Base-by-base conservation (phyloP, 2,888 invertebrate genomes). In the Rhimphoctona megacephalus region DNA sequence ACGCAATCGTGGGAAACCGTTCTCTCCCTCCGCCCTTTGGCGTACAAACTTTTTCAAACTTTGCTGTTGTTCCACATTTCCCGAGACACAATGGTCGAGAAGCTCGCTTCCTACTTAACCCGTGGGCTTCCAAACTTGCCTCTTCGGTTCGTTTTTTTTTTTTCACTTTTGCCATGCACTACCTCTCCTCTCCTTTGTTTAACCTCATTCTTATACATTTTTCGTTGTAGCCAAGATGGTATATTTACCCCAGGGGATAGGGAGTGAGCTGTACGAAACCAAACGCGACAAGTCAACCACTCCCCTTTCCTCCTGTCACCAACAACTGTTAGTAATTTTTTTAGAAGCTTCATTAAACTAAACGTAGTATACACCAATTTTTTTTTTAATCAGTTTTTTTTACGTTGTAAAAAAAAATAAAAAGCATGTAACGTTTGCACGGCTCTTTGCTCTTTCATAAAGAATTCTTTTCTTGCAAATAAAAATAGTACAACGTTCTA, bases 41-140 rank as follows among this genome's bases (percentile, higher is more conserved):
- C 52, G 73, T 87, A 67, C 61, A 79, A 85, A 87, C 72, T 86
- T 81, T 79, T 33, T 78, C 78, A 81, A 86, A 86, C 81, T 81
- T 86, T 36, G 77, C 78, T 64, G 84, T 86, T 84, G 77, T 78
- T 78, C 74, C 72, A 30, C 79, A 84, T 81, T 78, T 79, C 74
- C 78, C 84, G 74, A 80, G 82, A 81, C 81, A 86, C 81, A 78
- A 81, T 30, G 64, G 78, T 69, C 74, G 81, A 78, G 81, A 86
- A 86, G 78, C 81, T 80, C 76, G 25, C 78, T 52, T 77, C 82
- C 73, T 84, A 84, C 81, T 86, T 78, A 86, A 70, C 81, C 81
- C 72, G 76, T 67, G 70, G 76, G 80, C 83, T 83, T 54, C 54
- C 76, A 46, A 69, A 30, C 36, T 85, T 43, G 52, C 85, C 69